These are phyloP conservation scores for Hypena proboscidalis DNA, from an alignment of 2,888 invertebrate genomes.

Conservation along the genomic window DNA sequence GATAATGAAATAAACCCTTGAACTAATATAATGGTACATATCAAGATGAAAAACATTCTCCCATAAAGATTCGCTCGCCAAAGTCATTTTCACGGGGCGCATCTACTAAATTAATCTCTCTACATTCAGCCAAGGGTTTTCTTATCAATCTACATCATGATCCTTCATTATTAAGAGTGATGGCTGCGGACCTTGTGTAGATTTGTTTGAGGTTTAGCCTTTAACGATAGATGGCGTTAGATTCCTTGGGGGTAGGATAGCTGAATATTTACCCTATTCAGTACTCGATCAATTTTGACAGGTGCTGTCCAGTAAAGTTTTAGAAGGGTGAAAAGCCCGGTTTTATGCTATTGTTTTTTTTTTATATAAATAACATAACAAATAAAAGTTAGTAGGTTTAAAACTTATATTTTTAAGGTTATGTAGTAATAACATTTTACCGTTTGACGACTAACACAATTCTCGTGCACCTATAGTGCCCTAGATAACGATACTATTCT, in stretches of 20 bases:
- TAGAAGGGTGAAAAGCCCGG: no score
- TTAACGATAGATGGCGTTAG: conserved; percentile 55
- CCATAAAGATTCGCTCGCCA: not conserved
- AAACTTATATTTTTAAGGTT: no score
- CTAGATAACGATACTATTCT: no score
- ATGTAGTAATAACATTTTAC: no score
- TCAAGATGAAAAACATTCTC: no score
- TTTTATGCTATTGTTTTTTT: no score
- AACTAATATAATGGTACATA: no score
- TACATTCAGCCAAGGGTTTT: conserved; percentile 61
- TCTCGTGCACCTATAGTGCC: no score
- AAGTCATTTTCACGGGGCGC: conserved; percentile 3
- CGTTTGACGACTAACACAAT: no score
- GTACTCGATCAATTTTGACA: conserved; percentile 35
- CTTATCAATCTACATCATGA: conserved; percentile 83
- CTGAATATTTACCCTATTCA: conserved; percentile 46
- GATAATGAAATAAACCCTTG: no score
- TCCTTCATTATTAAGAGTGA: conserved; percentile 84
- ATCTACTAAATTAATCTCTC: conserved; percentile 45
- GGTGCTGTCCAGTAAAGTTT: not conserved
- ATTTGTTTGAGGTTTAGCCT: conserved; percentile 77
- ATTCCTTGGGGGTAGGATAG: conserved; percentile 34
- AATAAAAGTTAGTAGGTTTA: no score
- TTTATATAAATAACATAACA: no score
- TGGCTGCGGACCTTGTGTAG: conserved; percentile 66